Evolutionary conservation across 2,888 invertebrate species (phyloP), one percentile per base, ranked within the genome.

Genomic region (Andrena bicolor): DNA sequence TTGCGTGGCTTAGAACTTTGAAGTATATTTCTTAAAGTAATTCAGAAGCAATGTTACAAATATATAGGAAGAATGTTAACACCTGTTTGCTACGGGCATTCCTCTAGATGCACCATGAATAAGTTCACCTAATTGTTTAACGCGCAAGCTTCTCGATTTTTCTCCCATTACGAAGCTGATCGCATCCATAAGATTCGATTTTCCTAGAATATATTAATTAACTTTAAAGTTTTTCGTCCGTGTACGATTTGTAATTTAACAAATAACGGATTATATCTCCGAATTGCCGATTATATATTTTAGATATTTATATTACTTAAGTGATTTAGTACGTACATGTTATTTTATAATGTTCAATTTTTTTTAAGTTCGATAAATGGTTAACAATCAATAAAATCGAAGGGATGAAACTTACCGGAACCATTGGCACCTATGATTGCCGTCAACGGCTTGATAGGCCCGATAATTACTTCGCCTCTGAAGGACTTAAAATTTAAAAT

Each of bases 141-240:
- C 99, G 90, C 99, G 96, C 41, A 99, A 95, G 92, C 98, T 96
- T 0, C 96, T 96, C 0, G 98, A 98, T 93, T 97, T 98, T 93
- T 99, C 99, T 2, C 99, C 99, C 96, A 99, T 97, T 69, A 99
- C 99, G 95, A 99, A 99, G 95, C 99, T 98, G 83, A 99, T 98
- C 58, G 99, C 99, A 92, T 99, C 99, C 99, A 99, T 99, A 93
- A 99, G 98, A 94, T 99, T 99, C 0, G 99, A 99, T 95, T 99
- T 99, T 3, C 99, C 99, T 98, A 4, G 23, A 56, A 56, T 56
- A 23, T 5, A 26, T 56, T 56, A 56, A 56, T 26, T 56, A 56
- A 23, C 23, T 5, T 10, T 10, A 56, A 23, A 26, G 13, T 26
- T 4, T 23, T 56, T 8, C 23, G 10, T 26, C 10, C 41, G 41